Base-by-base conservation (phyloP, 2,113 vertebrate genomes). In the Gnathonemus echidnorhynchus region DNA sequence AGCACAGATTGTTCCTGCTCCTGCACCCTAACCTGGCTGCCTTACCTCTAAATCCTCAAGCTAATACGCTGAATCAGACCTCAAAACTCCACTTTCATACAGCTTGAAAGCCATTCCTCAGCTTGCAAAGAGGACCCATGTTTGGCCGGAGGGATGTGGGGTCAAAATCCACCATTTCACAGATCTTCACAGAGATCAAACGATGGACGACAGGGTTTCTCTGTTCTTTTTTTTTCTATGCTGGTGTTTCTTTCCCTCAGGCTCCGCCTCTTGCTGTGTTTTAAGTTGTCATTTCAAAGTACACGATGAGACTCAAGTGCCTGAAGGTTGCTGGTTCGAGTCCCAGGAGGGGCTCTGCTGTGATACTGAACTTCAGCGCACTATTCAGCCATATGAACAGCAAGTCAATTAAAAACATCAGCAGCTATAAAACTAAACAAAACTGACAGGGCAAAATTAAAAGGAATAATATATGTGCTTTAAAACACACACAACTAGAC, bases 261-360 rank as follows among this genome's bases (percentile, higher is more conserved):
- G 48, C 17, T 87, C n/a, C 13, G 5, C 48, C 86, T 87, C 50
- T 31, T 87, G 74, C 74, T 80, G 35, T 49, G 85, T 7, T 87
- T 52, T 87, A 35, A 35, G 48, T 87, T 87, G 31, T 52, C 86
- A 53, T 87, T 56, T 56, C 50, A 87, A 56, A 87, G 86, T n/a
- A 56, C 11, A 56, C 2, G 6, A 39, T 39, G 46, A 48, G 48
- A 53, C 50, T 53, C 48, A 35, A 31, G 46, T 19, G 86, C 31
- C 45, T 85, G 83, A 85, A 85, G 83, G 21, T 85, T 48, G 83
- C 24, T n/a, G 45, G 83, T 48, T 85, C 21, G 9, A 45, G 39
- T 85, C 83, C 83, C 39, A 85, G 42, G 42, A 46, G 45, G 45
- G 83, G 39, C 21, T 48, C 42, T 48, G 21, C 39, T 48, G 21